Evolutionary conservation across 2,113 vertebrate species (phyloP).

Genomic region (Platanista minor): DNA sequence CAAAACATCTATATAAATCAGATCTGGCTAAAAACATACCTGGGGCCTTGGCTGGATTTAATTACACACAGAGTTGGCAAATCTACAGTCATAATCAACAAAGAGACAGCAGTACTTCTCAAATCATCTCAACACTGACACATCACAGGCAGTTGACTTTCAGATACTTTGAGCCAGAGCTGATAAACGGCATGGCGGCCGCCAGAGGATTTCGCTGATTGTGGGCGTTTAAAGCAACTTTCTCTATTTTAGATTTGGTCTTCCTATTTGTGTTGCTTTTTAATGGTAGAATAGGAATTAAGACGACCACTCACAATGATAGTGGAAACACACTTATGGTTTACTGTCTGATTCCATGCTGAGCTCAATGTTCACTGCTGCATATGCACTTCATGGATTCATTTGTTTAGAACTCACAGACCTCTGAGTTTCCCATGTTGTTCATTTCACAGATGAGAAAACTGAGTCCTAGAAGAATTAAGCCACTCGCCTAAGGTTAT

Average conservation of each 20-base stretch:
- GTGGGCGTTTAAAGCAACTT: neutral
- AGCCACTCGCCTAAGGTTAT: neutral
- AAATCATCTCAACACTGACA: neutral
- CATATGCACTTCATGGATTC: neutral
- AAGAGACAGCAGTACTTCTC: neutral
- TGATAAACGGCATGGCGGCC: accelerated
- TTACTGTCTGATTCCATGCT: neutral
- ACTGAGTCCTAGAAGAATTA: neutral
- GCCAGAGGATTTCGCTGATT: neutral
- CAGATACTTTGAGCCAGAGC: neutral
- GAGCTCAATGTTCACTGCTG: neutral
- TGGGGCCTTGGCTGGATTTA: conserved; percentile 29
- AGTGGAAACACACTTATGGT: neutral
- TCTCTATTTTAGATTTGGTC: neutral
- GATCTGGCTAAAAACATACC: conserved; percentile 32
- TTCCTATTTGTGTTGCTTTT: neutral
- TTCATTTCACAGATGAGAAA: neutral
- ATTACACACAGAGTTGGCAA: conserved; percentile 6
- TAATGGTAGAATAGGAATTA: neutral
- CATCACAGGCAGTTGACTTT: neutral
- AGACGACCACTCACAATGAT: neutral
- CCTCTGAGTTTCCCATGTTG: neutral
- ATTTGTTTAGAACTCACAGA: neutral
- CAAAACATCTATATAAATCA: conserved; percentile 57
- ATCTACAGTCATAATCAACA: neutral